Evolutionary conservation across 2,113 vertebrate species (phyloP).

Genomic region (Oceanodroma tethys): DNA sequence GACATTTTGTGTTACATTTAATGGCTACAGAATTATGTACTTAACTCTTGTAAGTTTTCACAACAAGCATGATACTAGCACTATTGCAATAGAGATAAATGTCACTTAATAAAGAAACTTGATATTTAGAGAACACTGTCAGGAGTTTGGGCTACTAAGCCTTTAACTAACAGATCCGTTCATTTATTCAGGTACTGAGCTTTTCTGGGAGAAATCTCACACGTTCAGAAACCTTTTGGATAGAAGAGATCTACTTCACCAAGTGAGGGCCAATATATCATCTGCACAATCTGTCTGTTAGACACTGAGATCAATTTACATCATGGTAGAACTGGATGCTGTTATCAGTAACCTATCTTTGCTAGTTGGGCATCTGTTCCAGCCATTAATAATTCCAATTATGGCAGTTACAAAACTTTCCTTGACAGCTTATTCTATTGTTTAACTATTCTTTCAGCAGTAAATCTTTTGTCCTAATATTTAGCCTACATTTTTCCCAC

Average conservation of each 20-base stretch:
- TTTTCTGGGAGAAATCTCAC: not conserved
- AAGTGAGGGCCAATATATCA: not conserved
- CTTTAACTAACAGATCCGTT: not conserved
- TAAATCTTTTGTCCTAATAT: constrained; percentile 51
- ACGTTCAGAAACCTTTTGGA: not conserved
- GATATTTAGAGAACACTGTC: not conserved
- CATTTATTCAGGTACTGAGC: not conserved
- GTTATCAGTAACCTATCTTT: not conserved
- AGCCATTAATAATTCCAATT: constrained; percentile 18
- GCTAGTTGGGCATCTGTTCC: not conserved
- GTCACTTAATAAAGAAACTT: not conserved
- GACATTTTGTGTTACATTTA: not conserved
- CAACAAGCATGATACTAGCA: not conserved
- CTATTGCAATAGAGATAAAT: not conserved
- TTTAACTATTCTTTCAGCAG: constrained; percentile 10
- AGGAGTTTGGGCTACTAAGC: not conserved
- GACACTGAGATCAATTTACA: not conserved
- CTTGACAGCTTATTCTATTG: constrained; percentile 1
- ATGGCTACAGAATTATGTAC: not conserved
- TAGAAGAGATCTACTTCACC: not conserved
- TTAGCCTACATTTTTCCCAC: constrained; percentile 20
- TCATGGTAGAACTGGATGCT: not conserved
- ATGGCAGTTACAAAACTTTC: constrained; percentile 14
- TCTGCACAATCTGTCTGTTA: not conserved
- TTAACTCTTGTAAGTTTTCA: not conserved